phyloP scores from a whole-genome alignment of 2,888 invertebrate species.

The Argyresthia goedartella region DNA sequence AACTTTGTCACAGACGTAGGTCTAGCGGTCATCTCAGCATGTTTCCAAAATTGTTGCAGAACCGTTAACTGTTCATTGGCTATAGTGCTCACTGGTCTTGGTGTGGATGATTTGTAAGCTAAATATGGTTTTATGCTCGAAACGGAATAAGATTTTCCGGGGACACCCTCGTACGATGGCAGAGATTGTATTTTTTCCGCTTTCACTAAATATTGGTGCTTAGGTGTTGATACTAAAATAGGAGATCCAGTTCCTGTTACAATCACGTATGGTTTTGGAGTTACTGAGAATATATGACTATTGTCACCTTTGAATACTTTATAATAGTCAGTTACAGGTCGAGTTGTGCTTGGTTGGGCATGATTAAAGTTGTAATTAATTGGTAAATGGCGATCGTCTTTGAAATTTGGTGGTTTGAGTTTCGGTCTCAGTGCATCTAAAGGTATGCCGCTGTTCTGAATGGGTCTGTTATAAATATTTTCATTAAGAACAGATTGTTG shows the following conservation, averaged over 20 bases:
- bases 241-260: slow-evolving; percentile 35
- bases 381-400: slow-evolving; percentile 56
- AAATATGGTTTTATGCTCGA: slow-evolving; percentile 12
- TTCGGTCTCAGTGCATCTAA: slow-evolving; percentile 36
- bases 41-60: slow-evolving; percentile 49
- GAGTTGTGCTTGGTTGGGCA: slow-evolving; percentile 24
- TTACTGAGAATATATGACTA: slow-evolving; percentile 29
- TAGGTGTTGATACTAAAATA: slow-evolving; percentile 33
- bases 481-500: slow-evolving; percentile 20
- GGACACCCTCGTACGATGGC: no score
- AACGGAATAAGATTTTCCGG: slow-evolving; percentile 32
- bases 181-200: no score
- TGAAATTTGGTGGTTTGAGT: slow-evolving; percentile 54
- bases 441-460: slow-evolving; percentile 16
- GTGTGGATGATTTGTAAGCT: slow-evolving; percentile 35
- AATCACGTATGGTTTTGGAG: slow-evolving; percentile 38
- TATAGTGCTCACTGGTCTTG: slow-evolving; percentile 41
- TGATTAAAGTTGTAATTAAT: slow-evolving; percentile 47
- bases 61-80: slow-evolving; percentile 45
- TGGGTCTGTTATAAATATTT: slow-evolving; percentile 5
- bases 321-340: slow-evolving; percentile 19
- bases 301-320: slow-evolving; percentile 23
- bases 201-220: slow-evolving; percentile 30
- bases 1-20: slow-evolving; percentile 29
- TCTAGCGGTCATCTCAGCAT: slow-evolving; percentile 26